phyloP scores from a whole-genome alignment of 2,113 vertebrate genomes.

The Herpetotheres cachinnans region DNA sequence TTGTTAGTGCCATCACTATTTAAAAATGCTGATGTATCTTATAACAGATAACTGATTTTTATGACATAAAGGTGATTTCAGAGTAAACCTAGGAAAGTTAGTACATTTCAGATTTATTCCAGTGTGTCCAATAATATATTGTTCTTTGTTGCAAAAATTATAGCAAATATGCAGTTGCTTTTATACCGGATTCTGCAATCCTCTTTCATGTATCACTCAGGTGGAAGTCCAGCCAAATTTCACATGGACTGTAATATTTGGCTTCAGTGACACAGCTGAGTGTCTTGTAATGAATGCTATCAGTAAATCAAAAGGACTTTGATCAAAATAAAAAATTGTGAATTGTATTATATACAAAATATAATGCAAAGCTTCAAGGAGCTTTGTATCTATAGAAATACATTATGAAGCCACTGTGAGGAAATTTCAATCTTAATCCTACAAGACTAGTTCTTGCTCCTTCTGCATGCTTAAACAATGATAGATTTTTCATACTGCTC shows the following conservation, averaged over 20 bases:
- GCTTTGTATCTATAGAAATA: background rate
- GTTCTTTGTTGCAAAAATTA: background rate
- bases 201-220: background rate
- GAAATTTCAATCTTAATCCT: background rate
- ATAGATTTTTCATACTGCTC: background rate
- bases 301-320: background rate
- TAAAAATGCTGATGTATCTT: background rate
- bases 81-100: background rate
- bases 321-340: background rate
- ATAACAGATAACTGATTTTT: background rate
- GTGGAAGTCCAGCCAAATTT: background rate
- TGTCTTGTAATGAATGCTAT: background rate
- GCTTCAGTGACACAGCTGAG: background rate
- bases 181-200: background rate
- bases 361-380: background rate
- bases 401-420: background rate
- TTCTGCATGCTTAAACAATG: background rate
- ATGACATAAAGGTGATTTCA: background rate
- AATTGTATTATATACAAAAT: background rate
- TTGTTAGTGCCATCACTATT: rapidly evolving
- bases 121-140: background rate
- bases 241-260: background rate
- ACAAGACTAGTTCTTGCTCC: background rate
- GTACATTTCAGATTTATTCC: background rate
- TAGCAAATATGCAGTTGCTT: background rate